Evolutionary conservation across 2,113 vertebrate genomes (phyloP).

Genomic region (Callopanchax toddi): DNA sequence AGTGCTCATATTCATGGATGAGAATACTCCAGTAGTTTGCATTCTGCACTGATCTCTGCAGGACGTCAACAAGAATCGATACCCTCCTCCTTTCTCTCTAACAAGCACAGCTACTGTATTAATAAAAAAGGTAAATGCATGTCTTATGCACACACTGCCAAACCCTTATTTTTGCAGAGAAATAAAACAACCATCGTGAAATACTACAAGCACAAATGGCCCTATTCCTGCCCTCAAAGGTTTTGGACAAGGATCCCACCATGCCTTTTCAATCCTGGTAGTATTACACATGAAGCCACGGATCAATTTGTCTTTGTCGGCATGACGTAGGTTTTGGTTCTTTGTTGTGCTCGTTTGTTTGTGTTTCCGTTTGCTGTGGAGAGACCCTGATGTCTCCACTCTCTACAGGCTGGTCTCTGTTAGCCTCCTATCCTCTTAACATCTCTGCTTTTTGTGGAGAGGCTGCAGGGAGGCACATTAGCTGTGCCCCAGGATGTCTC

Average conservation of each 20-base stretch:
- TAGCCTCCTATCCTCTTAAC: slow-evolving; percentile 52
- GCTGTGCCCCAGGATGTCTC: slow-evolving; percentile 31
- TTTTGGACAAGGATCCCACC: slow-evolving; percentile 11
- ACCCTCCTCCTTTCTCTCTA: slow-evolving; percentile 22
- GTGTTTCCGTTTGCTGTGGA: slow-evolving; percentile 26
- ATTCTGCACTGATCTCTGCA: slow-evolving; percentile 18
- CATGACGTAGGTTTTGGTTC: slow-evolving; percentile 11
- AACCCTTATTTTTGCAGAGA: background rate
- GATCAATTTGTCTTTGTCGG: slow-evolving; percentile 55
- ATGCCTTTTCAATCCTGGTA: slow-evolving; percentile 4
- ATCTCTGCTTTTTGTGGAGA: slow-evolving; percentile 41
- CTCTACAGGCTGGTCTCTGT: slow-evolving; percentile 41
- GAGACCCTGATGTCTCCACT: slow-evolving; percentile 17
- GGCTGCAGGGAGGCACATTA: slow-evolving; percentile 48
- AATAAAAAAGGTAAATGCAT: slow-evolving; percentile 18
- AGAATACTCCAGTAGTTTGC: background rate
- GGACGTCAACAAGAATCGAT: slow-evolving; percentile 43
- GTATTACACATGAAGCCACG: slow-evolving; percentile 25
- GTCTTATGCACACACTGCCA: background rate
- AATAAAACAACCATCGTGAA: background rate
- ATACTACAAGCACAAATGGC: background rate
- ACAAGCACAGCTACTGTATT: slow-evolving; percentile 41
- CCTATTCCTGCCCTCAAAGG: background rate
- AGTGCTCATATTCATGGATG: background rate
- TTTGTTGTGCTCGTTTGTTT: slow-evolving; percentile 48